These are phyloP conservation scores for Hypolimnas misippus DNA, from an alignment of 2,888 invertebrate species.

Conservation along the genomic window DNA sequence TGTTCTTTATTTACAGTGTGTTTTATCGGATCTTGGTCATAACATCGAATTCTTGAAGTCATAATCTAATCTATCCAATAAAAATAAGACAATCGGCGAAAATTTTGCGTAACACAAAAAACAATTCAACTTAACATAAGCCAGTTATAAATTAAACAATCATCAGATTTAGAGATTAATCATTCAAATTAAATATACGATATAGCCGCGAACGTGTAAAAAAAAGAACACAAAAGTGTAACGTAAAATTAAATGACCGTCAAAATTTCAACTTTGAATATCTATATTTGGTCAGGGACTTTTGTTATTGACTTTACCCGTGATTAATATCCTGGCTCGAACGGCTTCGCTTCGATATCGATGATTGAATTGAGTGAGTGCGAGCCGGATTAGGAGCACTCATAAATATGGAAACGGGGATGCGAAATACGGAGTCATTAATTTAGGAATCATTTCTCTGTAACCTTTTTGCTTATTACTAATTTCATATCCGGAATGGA, in stretches of 20 bases:
- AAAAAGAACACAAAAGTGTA: not conserved
- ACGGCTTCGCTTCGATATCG: conserved; percentile 19
- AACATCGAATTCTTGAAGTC: no score
- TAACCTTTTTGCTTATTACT: conserved; percentile 2
- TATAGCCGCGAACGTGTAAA: no score
- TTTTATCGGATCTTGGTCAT: no score
- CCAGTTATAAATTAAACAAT: no score
- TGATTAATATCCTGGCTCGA: conserved; percentile 12
- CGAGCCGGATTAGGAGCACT: conserved; percentile 11
- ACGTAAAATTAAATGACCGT: not conserved
- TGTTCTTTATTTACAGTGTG: no score
- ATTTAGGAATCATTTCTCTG: conserved; percentile 7
- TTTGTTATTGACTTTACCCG: conserved; percentile 12
- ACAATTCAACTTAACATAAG: no score
- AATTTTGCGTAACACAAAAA: no score
- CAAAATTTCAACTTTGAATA: not conserved
- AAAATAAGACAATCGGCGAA: no score
- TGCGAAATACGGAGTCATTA: conserved; percentile 4
- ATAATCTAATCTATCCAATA: no score
- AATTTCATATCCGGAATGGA: not conserved
- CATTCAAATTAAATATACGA: no score
- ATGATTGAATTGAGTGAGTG: conserved; percentile 22
- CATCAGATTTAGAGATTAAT: no score
- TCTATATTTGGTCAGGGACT: conserved; percentile 1
- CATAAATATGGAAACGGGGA: conserved; percentile 12